Evolutionary conservation across 2,113 vertebrate species (phyloP).

Genomic region (Gila orcuttii): DNA sequence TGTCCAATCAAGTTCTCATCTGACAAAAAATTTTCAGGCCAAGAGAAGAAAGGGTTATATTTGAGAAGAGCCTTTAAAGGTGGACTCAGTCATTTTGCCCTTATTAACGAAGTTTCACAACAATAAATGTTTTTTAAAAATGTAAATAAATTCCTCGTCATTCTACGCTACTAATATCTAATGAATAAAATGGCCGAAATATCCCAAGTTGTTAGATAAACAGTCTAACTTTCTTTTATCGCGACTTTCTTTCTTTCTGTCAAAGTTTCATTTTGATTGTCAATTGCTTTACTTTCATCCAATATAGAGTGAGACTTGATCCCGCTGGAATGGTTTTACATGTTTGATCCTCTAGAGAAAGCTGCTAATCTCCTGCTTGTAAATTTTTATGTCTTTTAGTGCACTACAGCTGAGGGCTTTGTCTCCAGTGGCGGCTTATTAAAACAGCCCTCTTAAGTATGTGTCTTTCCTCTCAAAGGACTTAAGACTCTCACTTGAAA

Average conservation of each 20-base stretch:
- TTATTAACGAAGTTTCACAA: too few relatives aligned
- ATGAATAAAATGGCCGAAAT: too few relatives aligned
- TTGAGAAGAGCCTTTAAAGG: background rate
- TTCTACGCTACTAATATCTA: too few relatives aligned
- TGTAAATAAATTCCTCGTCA: too few relatives aligned
- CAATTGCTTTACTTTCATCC: background rate
- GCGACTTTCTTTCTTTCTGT: background rate
- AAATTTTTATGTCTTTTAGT: conserved; percentile 33
- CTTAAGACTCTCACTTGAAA: conserved; percentile 19
- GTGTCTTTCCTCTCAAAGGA: background rate
- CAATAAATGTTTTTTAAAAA: too few relatives aligned
- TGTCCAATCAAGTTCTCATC: conserved; percentile 8
- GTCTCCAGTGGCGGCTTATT: conserved; percentile 32
- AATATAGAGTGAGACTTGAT: background rate
- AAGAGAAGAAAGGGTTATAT: background rate
- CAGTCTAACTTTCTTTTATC: background rate
- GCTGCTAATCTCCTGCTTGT: conserved; percentile 20
- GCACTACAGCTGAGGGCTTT: conserved; percentile 2
- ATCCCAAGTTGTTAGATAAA: too few relatives aligned
- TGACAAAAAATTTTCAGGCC: background rate
- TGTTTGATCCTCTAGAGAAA: conserved; percentile 8
- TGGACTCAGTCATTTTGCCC: background rate
- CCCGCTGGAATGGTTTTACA: conserved; percentile 23
- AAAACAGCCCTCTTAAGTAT: conserved; percentile 25
- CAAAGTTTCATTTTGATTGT: background rate